A percentile compares a stretch with the other conserved stretches of the same genome.
phyloP scores from a whole-genome alignment of 2,113 vertebrate species.

The Oxygymnocypris stewartii region DNA sequence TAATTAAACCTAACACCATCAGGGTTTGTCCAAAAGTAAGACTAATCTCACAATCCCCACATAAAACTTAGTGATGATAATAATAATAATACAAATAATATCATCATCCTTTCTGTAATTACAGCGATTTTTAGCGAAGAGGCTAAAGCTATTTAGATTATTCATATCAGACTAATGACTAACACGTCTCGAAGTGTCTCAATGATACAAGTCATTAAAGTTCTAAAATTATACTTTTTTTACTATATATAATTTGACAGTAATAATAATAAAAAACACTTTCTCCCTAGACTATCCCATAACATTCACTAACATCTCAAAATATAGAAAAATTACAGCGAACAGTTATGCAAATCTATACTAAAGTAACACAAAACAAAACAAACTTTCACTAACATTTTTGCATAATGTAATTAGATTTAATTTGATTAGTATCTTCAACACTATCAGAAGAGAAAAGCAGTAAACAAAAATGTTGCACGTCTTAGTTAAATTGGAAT shows the following conservation, averaged over 20 bases:
- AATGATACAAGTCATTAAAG: neutral
- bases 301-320: neutral
- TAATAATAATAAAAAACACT: too few relatives aligned
- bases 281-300: neutral
- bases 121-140: neutral
- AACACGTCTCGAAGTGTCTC: neutral
- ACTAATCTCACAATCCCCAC: neutral
- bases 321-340: neutral
- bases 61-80: neutral
- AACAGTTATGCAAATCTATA: neutral
- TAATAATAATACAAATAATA: neutral
- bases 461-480: neutral
- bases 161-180: neutral
- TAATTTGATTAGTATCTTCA: neutral
- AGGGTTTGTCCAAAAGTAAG: conserved; percentile 47
- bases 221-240: neutral
- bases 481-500: neutral
- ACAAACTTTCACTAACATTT: neutral
- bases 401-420: neutral
- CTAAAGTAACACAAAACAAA: neutral
- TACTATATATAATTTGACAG: neutral
- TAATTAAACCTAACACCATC: conserved; percentile 60
- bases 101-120: neutral
- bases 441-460: neutral
- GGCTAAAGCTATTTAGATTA: neutral